These are phyloP conservation scores for Macropus fuliginosus DNA, from an alignment of 2,797 vertebrate species.

Conservation along the genomic window DNA sequence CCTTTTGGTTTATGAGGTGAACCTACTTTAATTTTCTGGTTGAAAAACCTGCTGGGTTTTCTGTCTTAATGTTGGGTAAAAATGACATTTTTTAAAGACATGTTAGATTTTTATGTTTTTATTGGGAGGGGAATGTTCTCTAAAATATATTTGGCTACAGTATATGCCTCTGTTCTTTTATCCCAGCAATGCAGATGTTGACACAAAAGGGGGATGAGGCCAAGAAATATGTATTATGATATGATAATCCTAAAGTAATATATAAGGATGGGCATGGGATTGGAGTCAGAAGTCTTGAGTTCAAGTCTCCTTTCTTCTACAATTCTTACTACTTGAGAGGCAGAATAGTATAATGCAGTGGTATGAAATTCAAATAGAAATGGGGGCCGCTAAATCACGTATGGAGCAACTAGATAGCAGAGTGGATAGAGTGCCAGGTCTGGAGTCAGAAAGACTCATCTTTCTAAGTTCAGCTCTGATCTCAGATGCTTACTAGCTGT, in stretches of 20 bases:
- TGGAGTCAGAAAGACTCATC: not conserved
- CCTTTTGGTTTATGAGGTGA: slow-evolving; percentile 27
- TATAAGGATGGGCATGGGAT: not conserved
- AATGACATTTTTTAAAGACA: slow-evolving; percentile 28
- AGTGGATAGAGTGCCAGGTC: not conserved
- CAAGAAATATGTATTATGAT: not conserved
- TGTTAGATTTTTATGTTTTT: not conserved
- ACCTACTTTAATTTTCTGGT: slow-evolving; percentile 34
- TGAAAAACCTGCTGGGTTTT: slow-evolving; percentile 35
- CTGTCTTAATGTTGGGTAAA: slow-evolving; percentile 27
- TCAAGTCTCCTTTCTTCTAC: not conserved
- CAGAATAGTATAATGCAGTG: not conserved
- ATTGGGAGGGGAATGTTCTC: not conserved
- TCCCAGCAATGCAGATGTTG: not conserved
- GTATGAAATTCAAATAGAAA: not conserved
- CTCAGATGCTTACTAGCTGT: not conserved
- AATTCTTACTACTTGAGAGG: not conserved
- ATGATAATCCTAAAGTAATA: not conserved
- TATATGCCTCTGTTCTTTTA: not conserved
- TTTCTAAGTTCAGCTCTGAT: not conserved
- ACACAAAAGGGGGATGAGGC: not conserved
- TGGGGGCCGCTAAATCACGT: not conserved
- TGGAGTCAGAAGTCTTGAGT: not conserved
- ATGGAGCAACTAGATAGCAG: not conserved
- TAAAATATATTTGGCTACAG: slow-evolving; percentile 28